Evolutionary conservation across 2,797 vertebrate species (phyloP), one percentile per base, ranked within the genome.

Genomic region (Artibeus jamaicensis): DNA sequence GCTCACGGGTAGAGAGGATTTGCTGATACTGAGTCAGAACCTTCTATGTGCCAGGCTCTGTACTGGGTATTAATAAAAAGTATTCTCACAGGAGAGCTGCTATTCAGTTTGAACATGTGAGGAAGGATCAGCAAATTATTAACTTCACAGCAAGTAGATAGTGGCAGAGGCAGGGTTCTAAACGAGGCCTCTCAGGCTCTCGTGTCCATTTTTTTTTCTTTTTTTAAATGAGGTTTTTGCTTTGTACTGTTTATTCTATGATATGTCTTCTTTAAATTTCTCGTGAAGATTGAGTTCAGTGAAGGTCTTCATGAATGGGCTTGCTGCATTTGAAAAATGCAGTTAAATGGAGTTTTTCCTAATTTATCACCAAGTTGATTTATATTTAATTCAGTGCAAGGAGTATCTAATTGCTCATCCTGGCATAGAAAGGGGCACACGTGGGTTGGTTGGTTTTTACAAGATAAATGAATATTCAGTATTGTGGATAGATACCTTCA

Each of bases 331-430:
- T 83, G 50, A 62, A 86, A 86, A 92, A 77, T 46, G 6, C 0
- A 70, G 3, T 86, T 93, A 55, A n/a, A 6, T 95, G 65, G 82
- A 95, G 46, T 87, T 73, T 81, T 95, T 96, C 50, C 55, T 71
- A 22, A 59, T 78, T 78, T 95, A 62, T 93, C 82, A 68, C 70
- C 68, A 68, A 70, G 18, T 8, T 18, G 93, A 93, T 37, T 65
- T 95, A 68, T 18, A 81, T 91, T 97, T 67, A 91, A 87, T 97
- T 95, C 42, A 87, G 48, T 65, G 74, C 95, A 93, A 44, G 94
- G 39, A 87, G 34, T 89, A 6, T 95, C 21, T 2, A 21, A 94
- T 90, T 85, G 62, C 5, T 82, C 32, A 55, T 93, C 18, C 34
- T 84, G 53, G 22, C 48, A 77, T n/a, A 84, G 42, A 70, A 91